Evolutionary conservation across 2,888 invertebrate species (phyloP), one percentile per base, ranked within the genome.

Genomic region (Antheraea yamamai): DNA sequence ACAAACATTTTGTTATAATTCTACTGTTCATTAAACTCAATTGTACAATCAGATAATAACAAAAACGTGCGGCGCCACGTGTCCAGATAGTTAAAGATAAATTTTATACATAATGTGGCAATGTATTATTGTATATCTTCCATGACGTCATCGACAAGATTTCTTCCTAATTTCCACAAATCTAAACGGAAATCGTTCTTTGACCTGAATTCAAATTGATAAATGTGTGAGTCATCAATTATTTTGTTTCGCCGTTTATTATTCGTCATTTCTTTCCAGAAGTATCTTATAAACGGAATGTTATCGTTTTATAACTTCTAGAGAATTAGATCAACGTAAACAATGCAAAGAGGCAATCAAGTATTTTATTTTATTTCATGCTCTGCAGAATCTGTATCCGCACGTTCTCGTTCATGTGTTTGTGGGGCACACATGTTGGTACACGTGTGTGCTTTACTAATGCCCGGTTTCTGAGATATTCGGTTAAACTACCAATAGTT

Each of bases 151-250:
- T 3, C 14, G 14, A 66, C 14, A 66, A 66, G 10, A 70, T n/a
- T 68, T 10, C 20, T 70, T 39, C 70, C 6, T n/a, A 70, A 70
- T 70, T n/a, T 70, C 23, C 70, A 39, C 4, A n/a, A 39, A 70
- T 70, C 16, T 30, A 10, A 70, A 70, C 35, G 70, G n/a, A 70
- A 70, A 39, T 39, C 39, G 39, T 23, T 66, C 64, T 70, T 70
- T 70, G n/a, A 70, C 70, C 70, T n/a, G 39, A 39, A 70, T 70
- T 12, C 20, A 39, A 10, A 39, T 39, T 39, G 70, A 70, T 70
- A 70, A 70, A 70, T 70, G 39, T 70, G 39, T 70, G 70, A 70
- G 4, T 70, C 70, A 70, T 70, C 20, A 39, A 70, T 70, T 70
- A 70, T 70, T 70, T 39, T 70, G 70, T 70, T 70, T 39, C 20